phyloP scores from a whole-genome alignment of 2,113 vertebrate genomes.

The Chaenocephalus aceratus region DNA sequence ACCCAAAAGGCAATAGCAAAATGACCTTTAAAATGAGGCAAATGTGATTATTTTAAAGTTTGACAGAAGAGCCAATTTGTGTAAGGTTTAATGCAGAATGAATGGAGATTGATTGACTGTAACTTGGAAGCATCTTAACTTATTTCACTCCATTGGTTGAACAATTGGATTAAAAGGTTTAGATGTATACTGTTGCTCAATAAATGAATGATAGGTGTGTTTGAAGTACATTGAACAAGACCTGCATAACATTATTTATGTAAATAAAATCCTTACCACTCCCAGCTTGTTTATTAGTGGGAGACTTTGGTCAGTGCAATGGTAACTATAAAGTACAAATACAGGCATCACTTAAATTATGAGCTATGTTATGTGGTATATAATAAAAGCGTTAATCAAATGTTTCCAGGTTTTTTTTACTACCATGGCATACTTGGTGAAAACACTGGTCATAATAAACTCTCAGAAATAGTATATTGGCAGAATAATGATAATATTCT shows the following conservation, averaged over 20 bases:
- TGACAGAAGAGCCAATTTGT: too few relatives aligned
- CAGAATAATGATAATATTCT: neutral
- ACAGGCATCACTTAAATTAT: neutral
- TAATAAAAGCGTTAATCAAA: neutral
- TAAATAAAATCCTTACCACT: neutral
- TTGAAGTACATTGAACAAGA: neutral
- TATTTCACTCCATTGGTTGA: neutral
- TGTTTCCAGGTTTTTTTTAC: neutral
- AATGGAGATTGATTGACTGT: neutral
- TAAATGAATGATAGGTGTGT: neutral
- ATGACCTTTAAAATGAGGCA: neutral
- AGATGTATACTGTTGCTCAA: neutral
- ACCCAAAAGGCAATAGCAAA: conserved; percentile 28
- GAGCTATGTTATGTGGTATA: neutral
- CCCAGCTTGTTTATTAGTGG: neutral
- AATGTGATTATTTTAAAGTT: neutral
- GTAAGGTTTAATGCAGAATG: neutral
- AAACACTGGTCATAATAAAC: neutral
- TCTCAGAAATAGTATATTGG: neutral
- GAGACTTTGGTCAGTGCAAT: neutral
- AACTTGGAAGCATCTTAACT: neutral
- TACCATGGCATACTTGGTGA: neutral
- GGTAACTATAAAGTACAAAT: too few relatives aligned
- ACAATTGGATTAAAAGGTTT: neutral
- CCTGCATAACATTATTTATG: too few relatives aligned